Evolutionary conservation across 2,888 invertebrate genomes (phyloP).

Genomic region (Buathra laborator): DNA sequence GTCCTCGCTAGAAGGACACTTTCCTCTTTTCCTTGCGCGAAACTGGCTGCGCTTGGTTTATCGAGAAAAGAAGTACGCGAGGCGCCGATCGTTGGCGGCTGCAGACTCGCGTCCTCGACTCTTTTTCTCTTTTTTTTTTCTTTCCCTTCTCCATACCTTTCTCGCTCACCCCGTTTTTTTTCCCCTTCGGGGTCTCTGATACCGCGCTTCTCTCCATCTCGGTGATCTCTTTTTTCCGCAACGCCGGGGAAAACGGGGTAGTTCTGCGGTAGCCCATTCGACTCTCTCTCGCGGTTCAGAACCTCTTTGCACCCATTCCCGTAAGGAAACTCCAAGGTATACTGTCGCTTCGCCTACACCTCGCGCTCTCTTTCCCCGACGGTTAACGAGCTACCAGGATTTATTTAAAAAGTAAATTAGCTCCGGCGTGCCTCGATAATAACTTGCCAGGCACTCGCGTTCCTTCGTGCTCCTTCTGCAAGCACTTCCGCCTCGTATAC

Average conservation of each 20-base stretch:
- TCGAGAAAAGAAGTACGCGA: conserved; percentile 58
- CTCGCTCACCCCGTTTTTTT: conserved; percentile 46
- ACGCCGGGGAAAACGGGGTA: conserved; percentile 60
- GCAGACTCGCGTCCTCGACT: conserved; percentile 51
- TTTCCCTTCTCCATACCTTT: conserved; percentile 21
- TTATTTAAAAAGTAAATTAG: conserved; percentile 79
- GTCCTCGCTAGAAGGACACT: conserved; percentile 1
- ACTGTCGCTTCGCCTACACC: conserved; percentile 63
- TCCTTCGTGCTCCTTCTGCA: conserved; percentile 31
- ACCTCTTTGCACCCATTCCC: conserved; percentile 28
- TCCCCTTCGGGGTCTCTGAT: conserved; percentile 38
- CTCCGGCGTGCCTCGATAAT: conserved; percentile 75
- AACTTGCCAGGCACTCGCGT: conserved; percentile 67
- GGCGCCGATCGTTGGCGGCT: conserved; percentile 49
- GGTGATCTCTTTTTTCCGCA: conserved; percentile 63
- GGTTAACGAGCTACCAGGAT: conserved; percentile 77
- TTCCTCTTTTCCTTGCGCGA: conserved; percentile 40
- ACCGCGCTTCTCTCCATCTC: conserved; percentile 43
- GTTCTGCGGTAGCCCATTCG: conserved; percentile 48
- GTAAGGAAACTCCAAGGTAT: conserved; percentile 38
- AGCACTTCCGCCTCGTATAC: conserved; percentile 33
- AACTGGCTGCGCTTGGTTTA: conserved; percentile 65
- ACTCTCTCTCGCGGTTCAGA: conserved; percentile 50
- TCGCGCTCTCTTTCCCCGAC: conserved; percentile 54
- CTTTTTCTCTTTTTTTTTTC: conserved; percentile 39